These are phyloP conservation scores for Helicoverpa armigera DNA, from an alignment of 1,140 invertebrate genomes.

Conservation along the genomic window DNA sequence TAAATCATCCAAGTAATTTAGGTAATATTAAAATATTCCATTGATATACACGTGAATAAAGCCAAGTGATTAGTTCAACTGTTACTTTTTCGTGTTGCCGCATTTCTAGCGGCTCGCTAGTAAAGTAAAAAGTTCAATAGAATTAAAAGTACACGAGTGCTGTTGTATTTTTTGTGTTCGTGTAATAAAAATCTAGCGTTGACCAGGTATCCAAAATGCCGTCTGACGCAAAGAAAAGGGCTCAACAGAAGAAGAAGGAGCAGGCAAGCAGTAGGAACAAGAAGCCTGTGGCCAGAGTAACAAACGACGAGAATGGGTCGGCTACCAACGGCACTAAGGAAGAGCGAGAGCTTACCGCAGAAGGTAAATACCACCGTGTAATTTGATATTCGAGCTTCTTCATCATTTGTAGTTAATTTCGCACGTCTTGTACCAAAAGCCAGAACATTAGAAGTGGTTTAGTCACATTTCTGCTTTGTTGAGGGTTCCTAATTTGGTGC, in stretches of 20 bases:
- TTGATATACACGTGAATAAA: not conserved
- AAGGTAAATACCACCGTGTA: constrained; percentile 74
- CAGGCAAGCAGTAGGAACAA: constrained; percentile 93
- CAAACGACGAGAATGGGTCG: constrained; percentile 87
- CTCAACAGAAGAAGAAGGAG: constrained; percentile 99
- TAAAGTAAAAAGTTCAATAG: not conserved
- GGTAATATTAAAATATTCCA: constrained; percentile 42
- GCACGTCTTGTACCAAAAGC: not conserved
- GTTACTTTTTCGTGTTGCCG: not conserved
- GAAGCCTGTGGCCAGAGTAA: constrained; percentile 87
- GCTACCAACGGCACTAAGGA: constrained; percentile 76
- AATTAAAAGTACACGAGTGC: not conserved
- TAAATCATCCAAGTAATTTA: constrained; percentile 54
- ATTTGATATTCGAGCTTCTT: constrained; percentile 23
- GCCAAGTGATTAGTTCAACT: constrained; percentile 9
- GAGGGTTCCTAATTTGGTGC: not conserved
- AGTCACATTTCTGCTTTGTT: not conserved
- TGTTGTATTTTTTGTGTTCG: constrained; percentile 44
- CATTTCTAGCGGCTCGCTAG: not conserved
- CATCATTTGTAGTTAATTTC: not conserved
- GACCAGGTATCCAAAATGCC: constrained; percentile 90
- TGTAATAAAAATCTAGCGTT: constrained; percentile 45
- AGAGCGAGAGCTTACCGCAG: constrained; percentile 86
- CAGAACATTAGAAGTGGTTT: not conserved
- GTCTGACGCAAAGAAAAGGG: constrained; percentile 98